Evolutionary conservation across 2,797 vertebrate species (phyloP).

Genomic region (Gambelia wislizenii): DNA sequence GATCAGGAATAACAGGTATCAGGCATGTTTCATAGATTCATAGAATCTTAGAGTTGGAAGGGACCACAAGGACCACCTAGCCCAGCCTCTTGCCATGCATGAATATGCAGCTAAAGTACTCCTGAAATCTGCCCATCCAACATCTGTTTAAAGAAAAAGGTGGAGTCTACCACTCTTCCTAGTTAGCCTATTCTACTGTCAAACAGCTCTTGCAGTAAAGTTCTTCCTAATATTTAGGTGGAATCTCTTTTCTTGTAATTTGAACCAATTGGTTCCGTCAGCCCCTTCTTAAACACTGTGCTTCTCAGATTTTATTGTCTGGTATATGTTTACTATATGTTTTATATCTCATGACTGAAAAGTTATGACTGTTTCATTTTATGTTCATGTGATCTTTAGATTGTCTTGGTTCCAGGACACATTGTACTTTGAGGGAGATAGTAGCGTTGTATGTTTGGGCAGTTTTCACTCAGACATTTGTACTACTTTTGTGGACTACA

Average conservation of each 20-base stretch:
- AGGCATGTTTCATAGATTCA: not conserved
- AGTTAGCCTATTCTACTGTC: too few species aligned
- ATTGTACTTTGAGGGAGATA: not conserved
- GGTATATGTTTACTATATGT: not conserved
- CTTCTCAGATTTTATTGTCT: not conserved
- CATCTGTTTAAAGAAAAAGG: too few species aligned
- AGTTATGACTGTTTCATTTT: not conserved
- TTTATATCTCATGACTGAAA: not conserved
- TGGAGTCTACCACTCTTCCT: too few species aligned
- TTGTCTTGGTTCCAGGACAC: not conserved
- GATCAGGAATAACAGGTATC: not conserved
- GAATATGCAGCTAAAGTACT: too few species aligned
- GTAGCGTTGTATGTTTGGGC: not conserved
- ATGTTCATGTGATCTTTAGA: not conserved
- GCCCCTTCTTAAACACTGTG: not conserved
- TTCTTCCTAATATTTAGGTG: too few species aligned
- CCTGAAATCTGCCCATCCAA: too few species aligned
- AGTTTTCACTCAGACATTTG: not conserved
- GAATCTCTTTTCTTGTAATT: too few species aligned
- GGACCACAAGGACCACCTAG: too few species aligned
- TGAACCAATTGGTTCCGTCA: not conserved
- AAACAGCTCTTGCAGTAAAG: too few species aligned
- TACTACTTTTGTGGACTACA: too few species aligned
- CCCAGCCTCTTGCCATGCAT: too few species aligned
- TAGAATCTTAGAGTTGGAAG: too few species aligned